phyloP scores from a whole-genome alignment of 2,797 vertebrate genomes.

The Sebastes iracundus region DNA sequence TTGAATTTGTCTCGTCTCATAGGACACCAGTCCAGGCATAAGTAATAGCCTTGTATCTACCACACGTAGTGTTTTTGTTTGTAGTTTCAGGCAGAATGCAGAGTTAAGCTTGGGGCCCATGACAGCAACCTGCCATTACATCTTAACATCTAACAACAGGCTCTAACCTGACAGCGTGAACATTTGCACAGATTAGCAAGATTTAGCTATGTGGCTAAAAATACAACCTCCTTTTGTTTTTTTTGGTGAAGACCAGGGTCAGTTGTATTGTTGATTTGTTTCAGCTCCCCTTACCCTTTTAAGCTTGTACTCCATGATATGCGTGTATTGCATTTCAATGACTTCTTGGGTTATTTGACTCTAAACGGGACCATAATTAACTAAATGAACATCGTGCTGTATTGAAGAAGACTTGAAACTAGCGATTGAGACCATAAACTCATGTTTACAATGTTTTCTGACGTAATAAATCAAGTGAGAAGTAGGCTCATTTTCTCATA shows the following conservation, averaged over 20 bases:
- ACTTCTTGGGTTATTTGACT: no score
- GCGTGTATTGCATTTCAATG: not conserved
- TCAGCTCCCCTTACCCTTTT: not conserved
- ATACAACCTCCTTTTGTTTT: not conserved
- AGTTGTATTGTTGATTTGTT: not conserved
- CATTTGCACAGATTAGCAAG: conserved; percentile 2
- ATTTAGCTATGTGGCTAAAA: conserved; percentile 10
- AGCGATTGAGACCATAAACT: no score
- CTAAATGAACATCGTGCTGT: no score
- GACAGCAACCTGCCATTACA: not conserved
- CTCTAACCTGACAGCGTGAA: conserved; percentile 10
- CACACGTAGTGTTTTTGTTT: not conserved
- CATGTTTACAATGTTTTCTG: no score
- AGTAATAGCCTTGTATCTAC: not conserved
- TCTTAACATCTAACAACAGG: not conserved
- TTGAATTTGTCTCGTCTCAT: not conserved
- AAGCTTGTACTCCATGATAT: not conserved
- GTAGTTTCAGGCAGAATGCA: not conserved
- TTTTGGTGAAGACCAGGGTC: not conserved
- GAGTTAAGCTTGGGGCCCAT: not conserved
- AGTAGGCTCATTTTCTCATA: no score
- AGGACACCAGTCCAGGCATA: no score
- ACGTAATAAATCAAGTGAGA: no score
- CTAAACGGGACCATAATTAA: rapidly evolving
- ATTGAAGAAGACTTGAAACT: no score